Conservation (phyloP, 2,113 vertebrate species). For the Mesoclemmys tuberculata region DNA sequence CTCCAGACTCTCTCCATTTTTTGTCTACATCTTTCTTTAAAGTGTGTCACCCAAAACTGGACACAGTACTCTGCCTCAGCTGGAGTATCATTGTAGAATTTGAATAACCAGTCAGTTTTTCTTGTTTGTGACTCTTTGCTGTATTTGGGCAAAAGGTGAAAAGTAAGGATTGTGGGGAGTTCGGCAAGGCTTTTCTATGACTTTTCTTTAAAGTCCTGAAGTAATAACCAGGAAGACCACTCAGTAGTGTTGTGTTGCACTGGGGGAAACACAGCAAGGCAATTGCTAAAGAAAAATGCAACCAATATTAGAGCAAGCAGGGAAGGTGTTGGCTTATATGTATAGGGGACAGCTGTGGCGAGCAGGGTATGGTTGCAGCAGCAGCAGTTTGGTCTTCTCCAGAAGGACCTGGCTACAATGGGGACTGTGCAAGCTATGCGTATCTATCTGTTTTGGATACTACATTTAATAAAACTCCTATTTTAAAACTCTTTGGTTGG, state of each 20-base stretch:
- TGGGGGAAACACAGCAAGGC: neutral
- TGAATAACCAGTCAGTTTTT: slow-evolving; percentile 38
- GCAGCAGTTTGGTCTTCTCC: too few relatives aligned
- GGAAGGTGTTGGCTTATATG: neutral
- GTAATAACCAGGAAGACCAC: accelerated
- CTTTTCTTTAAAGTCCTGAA: neutral
- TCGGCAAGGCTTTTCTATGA: neutral
- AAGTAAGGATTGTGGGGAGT: neutral
- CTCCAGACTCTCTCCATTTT: too few relatives aligned
- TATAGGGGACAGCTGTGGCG: too few relatives aligned
- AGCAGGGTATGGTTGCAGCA: too few relatives aligned
- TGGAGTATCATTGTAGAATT: neutral
- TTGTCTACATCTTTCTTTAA: too few relatives aligned
- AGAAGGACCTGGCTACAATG: too few relatives aligned
- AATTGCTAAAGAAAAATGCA: accelerated
- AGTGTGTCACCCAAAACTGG: too few relatives aligned
- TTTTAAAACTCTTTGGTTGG: too few relatives aligned
- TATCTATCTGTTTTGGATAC: too few relatives aligned
- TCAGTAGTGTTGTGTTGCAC: neutral
- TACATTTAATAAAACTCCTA: too few relatives aligned
- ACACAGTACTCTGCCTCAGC: too few relatives aligned
- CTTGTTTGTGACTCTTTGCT: slow-evolving; percentile 29
- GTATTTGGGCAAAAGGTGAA: slow-evolving; percentile 14
- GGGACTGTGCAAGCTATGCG: too few relatives aligned
- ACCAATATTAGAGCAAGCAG: neutral